Evolutionary conservation across 1,140 invertebrate genomes (phyloP).

Genomic region (Polypedilum pembai): DNA sequence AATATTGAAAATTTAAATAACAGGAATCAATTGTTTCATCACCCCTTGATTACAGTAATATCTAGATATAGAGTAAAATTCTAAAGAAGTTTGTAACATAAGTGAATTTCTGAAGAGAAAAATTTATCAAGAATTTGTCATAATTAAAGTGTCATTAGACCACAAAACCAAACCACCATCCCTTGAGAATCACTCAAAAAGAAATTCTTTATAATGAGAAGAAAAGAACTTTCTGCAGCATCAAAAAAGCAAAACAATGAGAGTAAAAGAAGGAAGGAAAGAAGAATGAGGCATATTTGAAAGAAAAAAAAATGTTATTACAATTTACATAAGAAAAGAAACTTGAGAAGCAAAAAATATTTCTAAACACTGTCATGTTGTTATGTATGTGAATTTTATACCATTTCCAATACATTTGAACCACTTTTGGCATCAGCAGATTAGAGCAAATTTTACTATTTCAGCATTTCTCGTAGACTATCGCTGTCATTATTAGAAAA

Average conservation of each 20-base stretch:
- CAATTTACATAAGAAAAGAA: conserved; percentile 4
- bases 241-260: not conserved
- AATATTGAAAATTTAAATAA: too few species aligned
- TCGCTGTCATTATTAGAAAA: too few species aligned
- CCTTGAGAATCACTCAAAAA: too few species aligned
- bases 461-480: not conserved
- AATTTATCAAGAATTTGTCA: too few species aligned
- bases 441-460: not conserved
- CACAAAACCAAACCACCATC: too few species aligned
- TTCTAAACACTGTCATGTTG: not conserved
- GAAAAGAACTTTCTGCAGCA: not conserved
- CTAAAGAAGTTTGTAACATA: too few species aligned
- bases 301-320: not conserved
- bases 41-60: too few species aligned
- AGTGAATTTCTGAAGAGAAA: too few species aligned
- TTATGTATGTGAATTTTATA: not conserved
- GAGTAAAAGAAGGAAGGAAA: not conserved
- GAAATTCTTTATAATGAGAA: not conserved
- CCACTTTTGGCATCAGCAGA: not conserved
- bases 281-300: not conserved
- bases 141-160: too few species aligned
- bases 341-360: not conserved
- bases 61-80: too few species aligned
- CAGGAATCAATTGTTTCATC: too few species aligned
- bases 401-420: not conserved